Conservation (phyloP, 2,888 invertebrate genomes). For the Hyposoter didymator region DNA sequence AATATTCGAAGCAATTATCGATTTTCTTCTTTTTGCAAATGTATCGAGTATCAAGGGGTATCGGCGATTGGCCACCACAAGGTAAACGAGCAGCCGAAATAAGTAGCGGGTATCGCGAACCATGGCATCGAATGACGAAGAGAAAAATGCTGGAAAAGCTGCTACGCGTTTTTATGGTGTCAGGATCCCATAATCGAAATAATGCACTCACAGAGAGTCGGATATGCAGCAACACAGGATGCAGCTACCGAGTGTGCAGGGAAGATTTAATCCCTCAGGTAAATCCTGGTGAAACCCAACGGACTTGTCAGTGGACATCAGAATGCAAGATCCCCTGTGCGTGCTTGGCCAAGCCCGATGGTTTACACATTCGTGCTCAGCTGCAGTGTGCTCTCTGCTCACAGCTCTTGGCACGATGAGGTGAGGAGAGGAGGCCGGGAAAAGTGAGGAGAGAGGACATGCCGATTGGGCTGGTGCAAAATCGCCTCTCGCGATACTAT, state of each 20-base stretch:
- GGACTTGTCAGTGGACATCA: slow-evolving; percentile 68
- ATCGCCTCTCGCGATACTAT: slow-evolving; percentile 48
- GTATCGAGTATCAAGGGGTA: neutral
- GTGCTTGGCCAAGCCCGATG: slow-evolving; percentile 69
- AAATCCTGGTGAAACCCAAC: slow-evolving; percentile 58
- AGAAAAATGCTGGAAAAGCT: too few species aligned
- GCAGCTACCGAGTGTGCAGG: slow-evolving; percentile 32
- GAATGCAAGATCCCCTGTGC: slow-evolving; percentile 66
- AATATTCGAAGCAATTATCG: too few species aligned
- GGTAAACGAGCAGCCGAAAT: neutral
- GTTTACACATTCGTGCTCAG: slow-evolving; percentile 65
- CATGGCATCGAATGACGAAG: too few species aligned
- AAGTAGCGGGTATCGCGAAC: neutral
- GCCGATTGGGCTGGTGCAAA: slow-evolving; percentile 36
- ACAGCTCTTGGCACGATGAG: slow-evolving; percentile 64
- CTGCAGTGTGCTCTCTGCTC: slow-evolving; percentile 56
- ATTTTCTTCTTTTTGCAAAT: neutral
- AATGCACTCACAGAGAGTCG: slow-evolving; percentile 9
- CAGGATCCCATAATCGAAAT: neutral
- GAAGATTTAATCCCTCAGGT: slow-evolving; percentile 66
- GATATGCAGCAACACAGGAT: slow-evolving; percentile 33
- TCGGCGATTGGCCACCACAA: neutral
- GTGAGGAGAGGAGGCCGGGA: slow-evolving; percentile 38
- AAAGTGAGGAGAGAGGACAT: slow-evolving; percentile 22
- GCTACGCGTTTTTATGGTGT: too few species aligned